phyloP scores from a whole-genome alignment of 2,113 vertebrate genomes.

The Ptychochromis oligacanthus region DNA sequence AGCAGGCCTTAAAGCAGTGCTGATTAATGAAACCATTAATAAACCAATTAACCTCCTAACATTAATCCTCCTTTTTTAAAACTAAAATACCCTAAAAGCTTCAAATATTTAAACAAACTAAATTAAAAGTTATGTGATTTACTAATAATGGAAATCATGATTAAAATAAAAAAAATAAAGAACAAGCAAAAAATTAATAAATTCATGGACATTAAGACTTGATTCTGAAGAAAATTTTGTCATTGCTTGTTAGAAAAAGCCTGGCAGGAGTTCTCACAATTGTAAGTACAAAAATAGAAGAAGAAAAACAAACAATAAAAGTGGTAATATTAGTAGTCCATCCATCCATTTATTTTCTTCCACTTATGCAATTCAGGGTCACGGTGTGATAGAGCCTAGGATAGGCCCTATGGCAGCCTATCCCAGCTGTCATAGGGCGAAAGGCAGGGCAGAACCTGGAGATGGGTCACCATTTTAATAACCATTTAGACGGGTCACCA shows the following conservation, averaged over 20 bases:
- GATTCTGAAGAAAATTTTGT: neutral
- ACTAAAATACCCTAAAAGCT: neutral
- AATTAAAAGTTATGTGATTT: neutral
- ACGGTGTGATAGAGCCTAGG: no score
- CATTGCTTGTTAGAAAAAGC: neutral
- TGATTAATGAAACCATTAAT: constrained; percentile 36
- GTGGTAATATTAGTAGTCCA: neutral
- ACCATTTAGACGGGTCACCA: no score
- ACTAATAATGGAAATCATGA: neutral
- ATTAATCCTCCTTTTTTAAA: neutral
- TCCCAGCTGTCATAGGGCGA: no score
- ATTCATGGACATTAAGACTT: neutral
- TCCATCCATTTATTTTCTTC: no score
- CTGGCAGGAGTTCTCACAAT: neutral
- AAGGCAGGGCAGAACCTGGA: no score
- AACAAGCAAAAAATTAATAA: neutral
- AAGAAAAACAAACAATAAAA: neutral
- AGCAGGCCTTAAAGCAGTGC: neutral
- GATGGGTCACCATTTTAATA: no score
- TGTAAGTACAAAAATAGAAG: neutral
- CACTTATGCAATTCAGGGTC: no score
- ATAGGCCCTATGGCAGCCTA: no score
- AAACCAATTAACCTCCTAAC: constrained; percentile 13
- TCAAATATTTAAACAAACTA: constrained; percentile 7
- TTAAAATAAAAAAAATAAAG: neutral